Evolutionary conservation across 2,888 invertebrate species (phyloP).

Genomic region (Philereme vetulata): DNA sequence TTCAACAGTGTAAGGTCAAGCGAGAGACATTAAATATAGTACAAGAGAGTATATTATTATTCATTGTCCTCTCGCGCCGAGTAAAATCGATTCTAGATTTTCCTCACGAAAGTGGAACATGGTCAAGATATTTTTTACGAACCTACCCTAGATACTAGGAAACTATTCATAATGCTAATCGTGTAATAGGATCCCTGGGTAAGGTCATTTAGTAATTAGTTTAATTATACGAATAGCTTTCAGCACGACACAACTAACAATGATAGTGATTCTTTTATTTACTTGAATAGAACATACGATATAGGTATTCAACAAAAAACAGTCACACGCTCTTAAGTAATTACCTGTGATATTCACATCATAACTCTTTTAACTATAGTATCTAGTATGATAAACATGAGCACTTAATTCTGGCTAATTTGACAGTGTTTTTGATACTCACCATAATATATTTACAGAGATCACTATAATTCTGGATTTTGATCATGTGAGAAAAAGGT

Average conservation of each 20-base stretch:
- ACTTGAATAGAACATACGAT: not conserved
- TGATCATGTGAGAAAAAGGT: no score
- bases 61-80: constrained; percentile 24
- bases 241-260: not conserved
- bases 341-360: not conserved
- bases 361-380: no score
- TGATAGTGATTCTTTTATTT: not conserved
- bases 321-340: constrained; percentile 1
- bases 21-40: constrained; percentile 7
- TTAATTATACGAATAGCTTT: constrained; percentile 12
- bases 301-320: not conserved
- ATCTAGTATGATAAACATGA: no score
- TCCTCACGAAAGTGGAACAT: constrained; percentile 33
- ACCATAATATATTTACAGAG: no score
- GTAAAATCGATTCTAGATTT: constrained; percentile 25
- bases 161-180: constrained; percentile 5
- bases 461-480: no score
- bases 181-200: constrained; percentile 7
- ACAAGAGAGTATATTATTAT: constrained; percentile 13
- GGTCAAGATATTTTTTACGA: constrained; percentile 27
- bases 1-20: constrained; percentile 10
- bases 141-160: constrained; percentile 7
- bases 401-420: no score
- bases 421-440: no score
- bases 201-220: constrained; percentile 14